These are phyloP conservation scores for Tympanuchus pallidicinctus DNA, from an alignment of 2,113 vertebrate genomes.

Conservation along the genomic window DNA sequence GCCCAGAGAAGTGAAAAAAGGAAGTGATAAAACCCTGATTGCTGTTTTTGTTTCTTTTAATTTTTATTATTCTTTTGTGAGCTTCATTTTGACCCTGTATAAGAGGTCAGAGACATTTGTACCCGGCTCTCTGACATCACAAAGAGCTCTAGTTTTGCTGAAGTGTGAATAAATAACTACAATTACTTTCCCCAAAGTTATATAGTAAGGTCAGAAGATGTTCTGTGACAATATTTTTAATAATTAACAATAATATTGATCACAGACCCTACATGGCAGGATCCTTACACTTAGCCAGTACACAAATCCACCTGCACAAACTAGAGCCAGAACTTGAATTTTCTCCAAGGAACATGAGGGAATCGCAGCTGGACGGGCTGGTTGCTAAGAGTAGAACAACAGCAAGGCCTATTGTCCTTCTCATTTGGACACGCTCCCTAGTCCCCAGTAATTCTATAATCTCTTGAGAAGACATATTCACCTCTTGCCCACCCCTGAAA, in stretches of 20 bases:
- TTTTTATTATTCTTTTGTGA: background rate
- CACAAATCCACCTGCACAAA: background rate
- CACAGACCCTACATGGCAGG: background rate
- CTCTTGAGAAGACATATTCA: background rate
- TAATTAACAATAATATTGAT: background rate
- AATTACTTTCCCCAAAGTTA: background rate
- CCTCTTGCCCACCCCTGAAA: background rate
- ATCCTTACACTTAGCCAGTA: background rate
- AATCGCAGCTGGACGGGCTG: background rate
- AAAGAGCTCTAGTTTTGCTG: background rate
- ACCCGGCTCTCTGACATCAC: background rate
- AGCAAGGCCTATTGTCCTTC: background rate
- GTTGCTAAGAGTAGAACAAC: background rate
- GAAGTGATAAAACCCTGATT: background rate
- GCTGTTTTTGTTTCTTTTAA: background rate
- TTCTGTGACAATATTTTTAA: background rate
- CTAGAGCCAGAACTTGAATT: background rate
- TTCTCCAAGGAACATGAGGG: background rate
- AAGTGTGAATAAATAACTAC: background rate
- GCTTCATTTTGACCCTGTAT: background rate
- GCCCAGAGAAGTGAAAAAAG: background rate
- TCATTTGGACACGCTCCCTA: background rate
- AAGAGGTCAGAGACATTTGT: background rate
- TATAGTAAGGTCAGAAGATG: background rate
- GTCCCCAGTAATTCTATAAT: constrained; percentile 30